Base-by-base conservation (phyloP, 2,888 invertebrate genomes). In the Platynereis dumerilii region DNA sequence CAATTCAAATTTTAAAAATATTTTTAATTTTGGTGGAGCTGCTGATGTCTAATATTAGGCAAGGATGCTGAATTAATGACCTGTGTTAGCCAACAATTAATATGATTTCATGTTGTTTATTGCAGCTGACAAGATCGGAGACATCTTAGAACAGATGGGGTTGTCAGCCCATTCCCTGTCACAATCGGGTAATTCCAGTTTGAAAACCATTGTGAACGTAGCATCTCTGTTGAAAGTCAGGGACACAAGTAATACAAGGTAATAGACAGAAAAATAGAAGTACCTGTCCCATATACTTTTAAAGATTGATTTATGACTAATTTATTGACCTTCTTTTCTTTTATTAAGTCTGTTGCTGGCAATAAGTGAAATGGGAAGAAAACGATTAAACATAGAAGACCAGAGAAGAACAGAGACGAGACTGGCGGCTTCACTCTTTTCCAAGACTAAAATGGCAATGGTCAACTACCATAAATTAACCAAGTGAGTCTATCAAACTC, bases 331-430 rank as follows among this genome's bases (percentile, higher is more conserved):
- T n/a, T n/a, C n/a, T n/a, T n/a, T n/a, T n/a, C n/a, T 34, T 34
- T 5, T 12, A 10, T 20, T 22, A 5, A 48, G 48, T 48, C n/a
- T 48, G n/a, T 22, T 48, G 48, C 17, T 48, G 48, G 48, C 48
- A 3, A 48, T 48, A 12, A 48, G 48, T 48, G 48, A 48, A 20
- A 3, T 22, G 3, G 22, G 48, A 7, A n/a, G 17, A 22, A 22
- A 48, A 5, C 3, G 20, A n/a, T n/a, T 48, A 5, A 48, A 48
- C 7, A 22, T 48, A 5, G 20, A 48, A n/a, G 48, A 48, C n/a
- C 22, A 20, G 48, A n/a, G 48, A n/a, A n/a, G 48, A 48, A 20
- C 48, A 48, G 48, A 48, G 48, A 5, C 5, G 48, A 48, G 48
- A 48, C 48, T 48, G 3, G 48, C 48, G 17, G 22, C n/a, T 5